Evolutionary conservation across 2,888 invertebrate species (phyloP).

Genomic region (Ectropis crepuscularia): DNA sequence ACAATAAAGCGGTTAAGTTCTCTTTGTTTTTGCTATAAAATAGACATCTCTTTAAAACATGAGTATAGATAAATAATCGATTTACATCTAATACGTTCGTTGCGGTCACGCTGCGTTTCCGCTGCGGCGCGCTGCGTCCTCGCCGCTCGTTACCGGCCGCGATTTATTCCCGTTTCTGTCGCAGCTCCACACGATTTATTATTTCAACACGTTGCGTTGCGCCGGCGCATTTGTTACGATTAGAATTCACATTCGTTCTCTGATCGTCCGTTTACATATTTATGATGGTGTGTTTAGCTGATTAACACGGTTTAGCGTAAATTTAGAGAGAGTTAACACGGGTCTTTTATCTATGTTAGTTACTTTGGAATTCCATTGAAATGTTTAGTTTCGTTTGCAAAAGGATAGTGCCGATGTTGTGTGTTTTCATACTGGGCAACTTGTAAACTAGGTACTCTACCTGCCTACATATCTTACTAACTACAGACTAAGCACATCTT

Average conservation of each 20-base stretch:
- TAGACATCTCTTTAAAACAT: background rate
- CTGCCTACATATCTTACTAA: too few relatives aligned
- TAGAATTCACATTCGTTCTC: conserved; percentile 18
- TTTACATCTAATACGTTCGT: background rate
- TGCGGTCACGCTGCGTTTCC: conserved; percentile 10
- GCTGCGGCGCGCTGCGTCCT: conserved; percentile 24
- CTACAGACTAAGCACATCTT: too few relatives aligned
- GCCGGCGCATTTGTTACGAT: conserved; percentile 28
- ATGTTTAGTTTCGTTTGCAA: too few relatives aligned
- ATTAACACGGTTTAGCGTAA: background rate
- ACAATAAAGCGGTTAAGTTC: too few relatives aligned
- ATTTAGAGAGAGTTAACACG: background rate
- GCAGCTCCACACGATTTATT: conserved; percentile 28
- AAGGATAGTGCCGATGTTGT: too few relatives aligned
- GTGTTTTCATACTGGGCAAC: too few relatives aligned
- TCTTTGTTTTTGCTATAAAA: background rate
- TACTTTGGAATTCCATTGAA: too few relatives aligned
- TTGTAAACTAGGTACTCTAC: too few relatives aligned
- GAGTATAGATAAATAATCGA: background rate
- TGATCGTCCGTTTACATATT: conserved; percentile 4
- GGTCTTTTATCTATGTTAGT: too few relatives aligned
- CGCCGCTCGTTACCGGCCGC: conserved; percentile 32
- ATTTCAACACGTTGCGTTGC: conserved; percentile 18
- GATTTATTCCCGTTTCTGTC: conserved; percentile 35
- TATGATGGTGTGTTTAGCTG: background rate